phyloP scores from a whole-genome alignment of 2,113 vertebrate species.

The Ginglymostoma cirratum region DNA sequence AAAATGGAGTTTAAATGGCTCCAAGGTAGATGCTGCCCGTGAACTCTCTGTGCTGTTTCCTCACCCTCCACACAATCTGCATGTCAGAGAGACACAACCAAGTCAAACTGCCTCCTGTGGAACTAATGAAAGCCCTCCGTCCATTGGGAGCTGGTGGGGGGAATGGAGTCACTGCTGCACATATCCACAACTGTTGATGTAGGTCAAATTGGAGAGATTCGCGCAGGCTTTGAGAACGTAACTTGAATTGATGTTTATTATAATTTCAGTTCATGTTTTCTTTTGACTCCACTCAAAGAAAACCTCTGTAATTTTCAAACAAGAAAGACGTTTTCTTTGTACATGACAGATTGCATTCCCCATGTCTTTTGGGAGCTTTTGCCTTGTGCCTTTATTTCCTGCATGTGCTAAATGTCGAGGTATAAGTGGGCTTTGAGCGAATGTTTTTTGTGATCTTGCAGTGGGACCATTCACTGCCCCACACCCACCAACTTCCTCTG shows the following conservation, averaged over 20 bases:
- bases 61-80: not conserved
- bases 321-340: not conserved
- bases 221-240: not conserved
- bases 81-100: not conserved
- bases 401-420: not conserved
- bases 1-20: not conserved
- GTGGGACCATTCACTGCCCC: not conserved
- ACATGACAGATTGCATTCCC: not conserved
- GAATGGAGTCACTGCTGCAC: not conserved
- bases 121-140: not conserved
- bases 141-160: not conserved
- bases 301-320: not conserved
- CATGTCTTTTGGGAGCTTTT: not conserved
- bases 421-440: not conserved
- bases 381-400: not conserved
- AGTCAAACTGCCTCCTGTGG: not conserved
- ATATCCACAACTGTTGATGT: not conserved
- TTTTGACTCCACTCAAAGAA: not conserved
- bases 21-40: not conserved
- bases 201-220: not conserved
- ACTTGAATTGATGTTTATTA: constrained; percentile 10
- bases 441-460: not conserved
- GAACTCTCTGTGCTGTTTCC: not conserved
- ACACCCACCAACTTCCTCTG: too few relatives aligned
- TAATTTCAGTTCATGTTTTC: not conserved